Conservation (phyloP, 2,888 invertebrate genomes). For the Notodonta dromedarius region DNA sequence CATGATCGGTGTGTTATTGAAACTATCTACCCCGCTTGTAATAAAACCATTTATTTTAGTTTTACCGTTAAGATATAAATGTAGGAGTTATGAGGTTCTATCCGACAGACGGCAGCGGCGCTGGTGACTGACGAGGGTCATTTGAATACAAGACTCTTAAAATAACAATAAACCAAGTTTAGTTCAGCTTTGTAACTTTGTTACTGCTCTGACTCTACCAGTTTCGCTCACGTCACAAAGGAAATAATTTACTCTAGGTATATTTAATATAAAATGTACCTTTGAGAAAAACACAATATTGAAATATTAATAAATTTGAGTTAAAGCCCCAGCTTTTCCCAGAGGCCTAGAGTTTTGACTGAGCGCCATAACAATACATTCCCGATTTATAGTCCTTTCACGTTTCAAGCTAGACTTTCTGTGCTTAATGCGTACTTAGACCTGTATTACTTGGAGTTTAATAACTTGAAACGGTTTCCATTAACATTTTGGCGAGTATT, state of each 20-base stretch:
- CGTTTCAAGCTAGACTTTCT: slow-evolving; percentile 26
- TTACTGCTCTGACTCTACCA: neutral
- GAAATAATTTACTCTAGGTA: neutral
- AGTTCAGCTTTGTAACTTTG: neutral
- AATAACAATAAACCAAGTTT: neutral
- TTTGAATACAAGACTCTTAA: too few relatives aligned
- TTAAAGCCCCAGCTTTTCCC: slow-evolving; percentile 34
- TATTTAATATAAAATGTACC: neutral
- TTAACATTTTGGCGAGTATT: slow-evolving; percentile 5
- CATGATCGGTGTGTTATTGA: too few relatives aligned
- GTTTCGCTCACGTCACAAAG: neutral
- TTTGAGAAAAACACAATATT: slow-evolving; percentile 29
- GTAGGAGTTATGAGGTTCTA: too few relatives aligned
- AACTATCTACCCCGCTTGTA: too few relatives aligned
- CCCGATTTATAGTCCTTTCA: slow-evolving; percentile 42
- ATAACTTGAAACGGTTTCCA: slow-evolving; percentile 17
- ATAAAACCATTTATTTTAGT: too few relatives aligned
- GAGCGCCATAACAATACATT: slow-evolving; percentile 42
- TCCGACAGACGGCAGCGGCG: too few relatives aligned
- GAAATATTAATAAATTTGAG: slow-evolving; percentile 54
- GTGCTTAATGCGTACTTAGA: slow-evolving; percentile 21
- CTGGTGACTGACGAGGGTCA: too few relatives aligned
- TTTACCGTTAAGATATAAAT: too few relatives aligned
- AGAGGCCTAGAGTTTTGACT: slow-evolving; percentile 38
- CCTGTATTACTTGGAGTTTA: slow-evolving; percentile 21